Evolutionary conservation across 2,888 invertebrate species (phyloP), one percentile per base, ranked within the genome.

Genomic region (Alsophila aescularia): DNA sequence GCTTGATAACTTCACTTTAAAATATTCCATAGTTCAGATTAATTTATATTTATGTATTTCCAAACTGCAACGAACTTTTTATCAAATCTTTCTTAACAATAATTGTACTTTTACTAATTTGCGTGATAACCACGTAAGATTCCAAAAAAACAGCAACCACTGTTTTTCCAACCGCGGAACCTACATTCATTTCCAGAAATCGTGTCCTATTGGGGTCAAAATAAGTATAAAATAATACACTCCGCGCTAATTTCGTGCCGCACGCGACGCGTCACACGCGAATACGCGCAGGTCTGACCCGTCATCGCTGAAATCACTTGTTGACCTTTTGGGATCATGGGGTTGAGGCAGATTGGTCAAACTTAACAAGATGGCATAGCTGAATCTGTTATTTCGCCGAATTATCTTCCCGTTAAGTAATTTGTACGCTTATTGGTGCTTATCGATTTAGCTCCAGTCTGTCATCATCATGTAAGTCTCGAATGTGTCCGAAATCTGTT

Each of bases 231-330:
- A 52, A 56, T 56, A 56, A 56, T 41, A 43, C 24, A 32, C 36
- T 7, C 3, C 8, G 49, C n/a, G 27, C 13, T 60, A 53, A 64
- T 50, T 54, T 35, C 12, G 49, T 43, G 62, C 52, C 31, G 16
- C 44, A 57, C 68, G 75, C 72, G 73, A 71, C 66, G 66, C 52
- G 66, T 57, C 69, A 72, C 69, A 70, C 67, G 52, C 61, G 21
- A 54, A 24, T 14, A 49, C 57, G 39, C 50, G 42, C 50, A 39
- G 15, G 24, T 13, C 21, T 36, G 68, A 60, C 69, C 63, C 75
- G 78, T 77, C 77, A 75, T 55, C 66, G 75, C 65, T 79, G 74
- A 74, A 75, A 75, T 79, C 81, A 79, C 42, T 59, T 31, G 10
- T 35, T 44, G 61, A 67, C 67, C 65, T 64, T 64, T 52, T 45